These are phyloP conservation scores for Manacus vitellinus DNA, from an alignment of 2,113 vertebrate species.

Conservation along the genomic window DNA sequence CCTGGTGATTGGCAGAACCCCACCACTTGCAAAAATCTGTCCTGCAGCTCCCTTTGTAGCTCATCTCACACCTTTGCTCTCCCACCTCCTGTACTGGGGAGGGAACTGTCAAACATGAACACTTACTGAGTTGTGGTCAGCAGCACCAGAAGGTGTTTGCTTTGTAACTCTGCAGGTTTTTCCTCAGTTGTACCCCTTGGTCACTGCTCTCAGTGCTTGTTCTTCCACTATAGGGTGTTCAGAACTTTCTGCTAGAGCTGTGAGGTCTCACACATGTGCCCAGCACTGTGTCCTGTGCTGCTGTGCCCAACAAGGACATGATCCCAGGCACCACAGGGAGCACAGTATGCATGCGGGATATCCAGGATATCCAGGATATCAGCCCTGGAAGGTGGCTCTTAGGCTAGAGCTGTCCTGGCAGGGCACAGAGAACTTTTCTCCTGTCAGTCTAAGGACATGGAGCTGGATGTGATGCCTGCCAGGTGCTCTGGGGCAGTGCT, in stretches of 20 bases:
- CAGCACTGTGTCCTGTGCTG: neutral
- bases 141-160: neutral
- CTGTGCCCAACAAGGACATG: fast-evolving
- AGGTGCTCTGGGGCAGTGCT: neutral
- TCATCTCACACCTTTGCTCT: neutral
- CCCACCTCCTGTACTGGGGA: neutral
- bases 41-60: neutral
- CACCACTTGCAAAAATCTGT: neutral
- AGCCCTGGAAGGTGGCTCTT: neutral
- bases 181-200: neutral
- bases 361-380: fast-evolving
- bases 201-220: neutral
- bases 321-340: neutral
- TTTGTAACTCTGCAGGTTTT: neutral
- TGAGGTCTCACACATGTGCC: fast-evolving
- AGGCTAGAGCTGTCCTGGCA: neutral
- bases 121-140: neutral
- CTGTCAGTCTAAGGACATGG: neutral
- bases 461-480: neutral
- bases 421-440: neutral
- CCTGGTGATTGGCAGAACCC: neutral
- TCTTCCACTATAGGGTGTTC: too few species aligned
- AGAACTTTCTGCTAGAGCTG: neutral
- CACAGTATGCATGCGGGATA: fast-evolving
- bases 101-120: neutral